Evolutionary conservation across 2,888 invertebrate species (phyloP).

Genomic region (Leucoma salicis): DNA sequence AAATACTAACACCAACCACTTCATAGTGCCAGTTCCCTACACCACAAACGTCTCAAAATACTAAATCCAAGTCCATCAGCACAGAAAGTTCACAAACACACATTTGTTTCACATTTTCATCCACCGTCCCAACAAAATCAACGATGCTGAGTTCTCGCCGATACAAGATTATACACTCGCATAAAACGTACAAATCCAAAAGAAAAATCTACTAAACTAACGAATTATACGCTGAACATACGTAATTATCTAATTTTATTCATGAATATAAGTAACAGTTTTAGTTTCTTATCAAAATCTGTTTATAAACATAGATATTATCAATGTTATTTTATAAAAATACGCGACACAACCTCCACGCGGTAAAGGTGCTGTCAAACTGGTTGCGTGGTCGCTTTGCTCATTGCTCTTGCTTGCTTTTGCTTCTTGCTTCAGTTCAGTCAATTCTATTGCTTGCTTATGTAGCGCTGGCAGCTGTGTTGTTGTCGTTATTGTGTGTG

Average conservation of each 20-base stretch:
- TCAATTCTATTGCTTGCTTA: constrained; percentile 4
- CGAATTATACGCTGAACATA: constrained; percentile 29
- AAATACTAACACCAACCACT: constrained; percentile 60
- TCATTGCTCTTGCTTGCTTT: no score
- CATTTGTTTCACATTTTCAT: constrained; percentile 76
- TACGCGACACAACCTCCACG: constrained; percentile 50
- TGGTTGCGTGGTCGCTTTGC: constrained; percentile 55
- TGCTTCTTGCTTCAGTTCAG: not conserved
- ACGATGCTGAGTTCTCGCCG: constrained; percentile 64
- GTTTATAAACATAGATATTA: constrained; percentile 75
- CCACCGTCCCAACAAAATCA: constrained; percentile 63
- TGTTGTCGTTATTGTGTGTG: constrained; percentile 18
- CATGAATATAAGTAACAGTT: constrained; percentile 36
- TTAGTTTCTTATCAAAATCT: constrained; percentile 47
- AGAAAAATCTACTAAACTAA: constrained; percentile 46
- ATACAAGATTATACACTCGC: constrained; percentile 74
- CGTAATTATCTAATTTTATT: constrained; percentile 47
- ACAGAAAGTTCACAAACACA: constrained; percentile 57
- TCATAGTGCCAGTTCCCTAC: constrained; percentile 58
- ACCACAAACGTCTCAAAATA: constrained; percentile 40
- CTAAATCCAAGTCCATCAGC: constrained; percentile 42
- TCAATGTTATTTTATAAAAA: constrained; percentile 55
- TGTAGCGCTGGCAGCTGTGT: constrained; percentile 15
- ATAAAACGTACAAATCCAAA: constrained; percentile 68
- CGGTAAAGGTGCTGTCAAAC: constrained; percentile 61